A percentile compares a stretch with the other conserved stretches of the same genome.
Conservation (phyloP, 2,797 vertebrate genomes). For the Micromesistius poutassou region DNA sequence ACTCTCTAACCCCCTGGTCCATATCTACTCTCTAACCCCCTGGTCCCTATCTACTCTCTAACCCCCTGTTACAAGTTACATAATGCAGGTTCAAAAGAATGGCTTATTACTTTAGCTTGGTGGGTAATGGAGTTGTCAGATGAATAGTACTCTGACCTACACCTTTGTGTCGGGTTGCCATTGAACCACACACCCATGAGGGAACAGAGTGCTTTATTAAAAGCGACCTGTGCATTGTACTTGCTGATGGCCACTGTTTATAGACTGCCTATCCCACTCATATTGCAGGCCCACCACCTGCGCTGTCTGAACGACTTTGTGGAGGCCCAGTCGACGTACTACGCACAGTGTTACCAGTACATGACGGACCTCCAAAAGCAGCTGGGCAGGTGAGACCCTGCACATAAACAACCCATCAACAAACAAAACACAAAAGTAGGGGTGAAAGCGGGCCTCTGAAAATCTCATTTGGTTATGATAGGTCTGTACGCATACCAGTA, state of each 20-base stretch:
- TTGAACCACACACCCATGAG: not conserved
- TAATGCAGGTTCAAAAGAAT: not conserved
- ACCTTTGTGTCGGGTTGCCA: not conserved
- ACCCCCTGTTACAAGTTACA: too few species aligned
- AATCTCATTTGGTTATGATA: not conserved
- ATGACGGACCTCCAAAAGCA: constrained; percentile 98
- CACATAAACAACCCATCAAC: not conserved
- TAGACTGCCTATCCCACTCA: not conserved
- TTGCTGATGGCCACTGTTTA: not conserved
- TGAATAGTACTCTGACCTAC: not conserved
- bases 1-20: too few species aligned
- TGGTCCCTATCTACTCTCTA: not conserved
- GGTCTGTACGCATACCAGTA: not conserved
- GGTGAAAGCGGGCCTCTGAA: not conserved
- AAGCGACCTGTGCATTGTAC: not conserved
- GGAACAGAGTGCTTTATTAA: not conserved
- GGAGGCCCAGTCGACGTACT: constrained; percentile 95
- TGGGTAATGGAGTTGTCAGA: not conserved
- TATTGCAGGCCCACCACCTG: constrained; percentile 88
- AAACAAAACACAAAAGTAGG: too few species aligned
- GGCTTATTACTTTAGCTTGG: not conserved
- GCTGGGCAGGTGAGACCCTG: constrained; percentile 84
- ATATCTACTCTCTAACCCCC: not conserved
- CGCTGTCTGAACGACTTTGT: constrained; percentile 96
- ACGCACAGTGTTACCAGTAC: constrained; percentile 97